Conservation (phyloP, 2,888 invertebrate species). For the Choristoneura rosaceana region DNA sequence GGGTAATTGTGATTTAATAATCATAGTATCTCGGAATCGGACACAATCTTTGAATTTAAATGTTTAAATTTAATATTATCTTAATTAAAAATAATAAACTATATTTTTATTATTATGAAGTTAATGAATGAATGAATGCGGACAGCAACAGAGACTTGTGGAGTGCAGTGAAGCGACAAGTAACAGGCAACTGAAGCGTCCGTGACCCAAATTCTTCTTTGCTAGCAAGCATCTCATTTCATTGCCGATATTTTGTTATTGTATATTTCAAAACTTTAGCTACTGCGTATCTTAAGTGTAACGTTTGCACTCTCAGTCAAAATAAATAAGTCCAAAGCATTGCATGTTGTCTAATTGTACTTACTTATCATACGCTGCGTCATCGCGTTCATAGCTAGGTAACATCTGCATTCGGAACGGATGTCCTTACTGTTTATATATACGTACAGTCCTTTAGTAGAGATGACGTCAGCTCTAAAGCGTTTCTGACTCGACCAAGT, state of each 20-base stretch:
- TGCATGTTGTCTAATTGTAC: slow-evolving; percentile 50
- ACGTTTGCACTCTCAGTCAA: slow-evolving; percentile 38
- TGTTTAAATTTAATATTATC: not conserved
- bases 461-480: slow-evolving; percentile 76
- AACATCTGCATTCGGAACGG: slow-evolving; percentile 69
- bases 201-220: slow-evolving; percentile 77
- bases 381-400: slow-evolving; percentile 59
- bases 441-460: slow-evolving; percentile 62
- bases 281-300: not conserved
- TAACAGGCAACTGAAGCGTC: slow-evolving; percentile 75
- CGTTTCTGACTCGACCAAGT: slow-evolving; percentile 61
- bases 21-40: not conserved
- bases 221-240: slow-evolving; percentile 70
- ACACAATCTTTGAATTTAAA: not conserved
- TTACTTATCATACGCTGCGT: slow-evolving; percentile 51
- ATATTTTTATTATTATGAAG: not conserved
- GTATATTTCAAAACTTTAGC: not conserved
- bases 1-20: too few species aligned
- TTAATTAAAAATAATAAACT: not conserved
- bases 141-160: slow-evolving; percentile 60
- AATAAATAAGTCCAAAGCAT: slow-evolving; percentile 51
- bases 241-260: slow-evolving; percentile 53
- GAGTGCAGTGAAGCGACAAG: slow-evolving; percentile 77
- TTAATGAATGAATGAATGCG: slow-evolving; percentile 47
- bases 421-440: slow-evolving; percentile 67